Evolutionary conservation across 1,140 invertebrate species (phyloP), one percentile per base, ranked within the genome.

Genomic region (Acyrthosiphon pisum): DNA sequence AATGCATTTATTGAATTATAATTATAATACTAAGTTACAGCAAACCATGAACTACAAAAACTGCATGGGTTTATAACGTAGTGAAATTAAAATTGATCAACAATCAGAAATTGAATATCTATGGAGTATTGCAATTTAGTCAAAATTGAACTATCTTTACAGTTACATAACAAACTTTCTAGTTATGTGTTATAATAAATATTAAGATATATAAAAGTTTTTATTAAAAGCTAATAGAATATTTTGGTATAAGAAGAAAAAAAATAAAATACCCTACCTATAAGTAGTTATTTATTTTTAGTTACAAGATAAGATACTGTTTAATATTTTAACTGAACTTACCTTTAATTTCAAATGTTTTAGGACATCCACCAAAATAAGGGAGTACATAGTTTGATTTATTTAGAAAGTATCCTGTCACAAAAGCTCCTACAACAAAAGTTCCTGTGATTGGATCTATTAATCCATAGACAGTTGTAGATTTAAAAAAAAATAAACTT

Each of bases 361-460:
- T 83, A 1, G 68, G 48, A 44, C 91, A 93, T 26, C 22, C 14
- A 23, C 30, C 3, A 50, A 37, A 50, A 76, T 37, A 50, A 37
- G 44, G 68, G 9, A n/a, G 6, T 56, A 8, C 26, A 83, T 50
- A 83, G 14, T 83, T 48, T 53, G 91, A 53, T 50, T 92, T 92
- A 35, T 86, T 50, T 11, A 53, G 11, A 37, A 84, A 86, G 11
- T 84, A 93, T 41, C 91, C 91, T 2, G 68, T 18, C 26, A 84
- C 7, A 56, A 93, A 84, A 41, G 91, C 81, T 86, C 76, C 91
- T 30, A 83, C 23, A 41, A 18, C 91, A 30, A 93, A 53, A 53
- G 22, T 44, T 86, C 76, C 91, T 30, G 91, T 93, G 7, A 93
- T 23, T 56, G 91, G 91, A 93, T 93, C 91, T 86, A 93, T 60